A percentile compares a stretch with the other conserved stretches of the same genome.
phyloP scores from a whole-genome alignment of 2,113 vertebrate species.

The Eptatretus burgeri region DNA sequence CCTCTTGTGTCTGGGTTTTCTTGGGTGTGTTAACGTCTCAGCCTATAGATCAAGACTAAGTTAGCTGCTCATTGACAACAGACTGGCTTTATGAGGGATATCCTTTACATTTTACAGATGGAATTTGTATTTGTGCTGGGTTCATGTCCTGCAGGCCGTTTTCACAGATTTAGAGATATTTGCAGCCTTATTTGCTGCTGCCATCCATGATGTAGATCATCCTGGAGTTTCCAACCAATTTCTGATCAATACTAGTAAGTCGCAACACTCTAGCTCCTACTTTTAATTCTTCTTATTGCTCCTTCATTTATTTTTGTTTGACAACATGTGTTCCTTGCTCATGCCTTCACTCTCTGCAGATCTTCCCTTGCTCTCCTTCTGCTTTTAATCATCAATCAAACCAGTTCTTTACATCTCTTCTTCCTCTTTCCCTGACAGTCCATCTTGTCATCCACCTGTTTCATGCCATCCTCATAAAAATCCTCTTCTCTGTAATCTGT shows the following conservation, averaged over 20 bases:
- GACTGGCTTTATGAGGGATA: no score
- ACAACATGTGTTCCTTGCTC: not conserved
- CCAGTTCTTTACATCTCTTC: not conserved
- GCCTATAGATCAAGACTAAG: no score
- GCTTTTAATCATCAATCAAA: no score
- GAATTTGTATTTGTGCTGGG: not conserved
- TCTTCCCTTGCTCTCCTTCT: slow-evolving; percentile 9
- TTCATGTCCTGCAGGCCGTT: slow-evolving; percentile 30
- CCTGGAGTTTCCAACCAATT: slow-evolving; percentile 96
- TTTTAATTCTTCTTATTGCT: not conserved
- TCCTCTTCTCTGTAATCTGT: no score
- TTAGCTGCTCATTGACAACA: no score
- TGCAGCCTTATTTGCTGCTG: slow-evolving; percentile 78
- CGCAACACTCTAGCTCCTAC: not conserved
- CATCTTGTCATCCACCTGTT: not conserved
- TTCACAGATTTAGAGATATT: slow-evolving; percentile 92
- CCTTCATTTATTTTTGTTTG: not conserved
- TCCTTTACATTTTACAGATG: no score
- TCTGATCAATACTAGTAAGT: slow-evolving; percentile 95
- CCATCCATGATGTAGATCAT: slow-evolving; percentile 93
- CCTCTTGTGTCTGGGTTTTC: no score
- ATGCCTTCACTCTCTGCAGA: not conserved
- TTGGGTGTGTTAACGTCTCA: no score
- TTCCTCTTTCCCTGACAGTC: slow-evolving; percentile 7
- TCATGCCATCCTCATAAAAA: no score